These are phyloP conservation scores for Premnoplex brunnescens DNA, from an alignment of 2,797 vertebrate species.

Conservation along the genomic window DNA sequence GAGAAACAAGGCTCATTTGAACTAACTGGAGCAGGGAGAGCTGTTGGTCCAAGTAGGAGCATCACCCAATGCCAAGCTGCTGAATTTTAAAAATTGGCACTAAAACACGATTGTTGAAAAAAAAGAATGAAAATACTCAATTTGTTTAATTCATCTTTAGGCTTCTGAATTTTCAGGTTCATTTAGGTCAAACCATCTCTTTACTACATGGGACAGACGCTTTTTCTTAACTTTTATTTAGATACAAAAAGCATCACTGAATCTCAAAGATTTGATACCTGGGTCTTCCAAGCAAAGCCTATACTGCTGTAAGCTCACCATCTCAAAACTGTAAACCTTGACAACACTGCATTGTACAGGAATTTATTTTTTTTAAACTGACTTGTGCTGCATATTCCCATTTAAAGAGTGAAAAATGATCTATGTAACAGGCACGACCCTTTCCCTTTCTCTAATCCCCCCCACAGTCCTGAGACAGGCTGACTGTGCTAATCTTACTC, in stretches of 20 bases:
- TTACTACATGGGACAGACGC: rapidly evolving
- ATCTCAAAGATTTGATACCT: not conserved
- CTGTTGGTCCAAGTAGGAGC: not conserved
- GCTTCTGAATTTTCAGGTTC: not conserved
- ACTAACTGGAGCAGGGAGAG: not conserved
- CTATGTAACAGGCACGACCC: not conserved
- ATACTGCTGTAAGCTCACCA: not conserved
- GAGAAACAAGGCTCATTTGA: not conserved
- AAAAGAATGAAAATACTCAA: not conserved
- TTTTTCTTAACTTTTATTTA: not conserved
- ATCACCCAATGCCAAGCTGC: not conserved
- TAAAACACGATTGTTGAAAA: not conserved
- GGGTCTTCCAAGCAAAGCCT: not conserved
- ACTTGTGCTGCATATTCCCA: not conserved
- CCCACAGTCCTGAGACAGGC: not conserved
- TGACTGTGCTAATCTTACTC: not conserved
- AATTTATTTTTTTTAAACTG: not conserved
- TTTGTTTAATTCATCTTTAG: not conserved
- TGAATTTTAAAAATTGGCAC: not conserved
- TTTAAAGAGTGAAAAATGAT: not conserved
- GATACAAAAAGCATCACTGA: not conserved
- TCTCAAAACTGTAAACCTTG: not conserved
- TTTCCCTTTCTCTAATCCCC: not conserved
- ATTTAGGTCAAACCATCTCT: not conserved
- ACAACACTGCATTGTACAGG: not conserved